Conservation (phyloP, 2,797 vertebrate genomes). For the Esox lucius region DNA sequence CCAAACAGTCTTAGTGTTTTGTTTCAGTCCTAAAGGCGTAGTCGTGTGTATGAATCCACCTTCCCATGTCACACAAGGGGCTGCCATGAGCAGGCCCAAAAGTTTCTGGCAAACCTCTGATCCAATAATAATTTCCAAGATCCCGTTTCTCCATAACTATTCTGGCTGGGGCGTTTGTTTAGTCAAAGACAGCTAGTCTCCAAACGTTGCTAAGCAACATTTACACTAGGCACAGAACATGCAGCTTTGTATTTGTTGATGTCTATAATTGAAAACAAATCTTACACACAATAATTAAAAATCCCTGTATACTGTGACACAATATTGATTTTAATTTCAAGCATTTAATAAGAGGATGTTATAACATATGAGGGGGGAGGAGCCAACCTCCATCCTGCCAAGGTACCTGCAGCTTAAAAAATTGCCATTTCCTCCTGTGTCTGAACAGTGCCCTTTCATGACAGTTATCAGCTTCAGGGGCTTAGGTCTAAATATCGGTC, state of each 20-base stretch:
- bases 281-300: not conserved
- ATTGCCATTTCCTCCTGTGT: slow-evolving; percentile 64
- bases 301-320: not conserved
- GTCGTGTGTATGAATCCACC: not conserved
- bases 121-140: not conserved
- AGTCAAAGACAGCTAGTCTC: slow-evolving; percentile 10
- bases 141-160: not conserved
- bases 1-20: not conserved
- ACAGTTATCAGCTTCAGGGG: slow-evolving; percentile 76
- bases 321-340: slow-evolving; percentile 8
- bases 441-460: slow-evolving; percentile 75
- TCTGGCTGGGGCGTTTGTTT: not conserved
- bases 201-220: slow-evolving; percentile 37
- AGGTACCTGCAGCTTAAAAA: slow-evolving; percentile 68
- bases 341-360: slow-evolving; percentile 31
- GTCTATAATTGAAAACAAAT: not conserved
- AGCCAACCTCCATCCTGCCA: slow-evolving; percentile 57
- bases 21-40: not conserved
- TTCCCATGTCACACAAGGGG: not conserved
- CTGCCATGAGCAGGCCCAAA: not conserved
- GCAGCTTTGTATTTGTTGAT: not conserved
- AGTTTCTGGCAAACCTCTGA: not conserved
- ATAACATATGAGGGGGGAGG: slow-evolving; percentile 47
- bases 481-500: slow-evolving; percentile 83
- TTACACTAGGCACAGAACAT: slow-evolving; percentile 12